Conservation (phyloP, 2,113 vertebrate genomes). For the Cairina moschata region DNA sequence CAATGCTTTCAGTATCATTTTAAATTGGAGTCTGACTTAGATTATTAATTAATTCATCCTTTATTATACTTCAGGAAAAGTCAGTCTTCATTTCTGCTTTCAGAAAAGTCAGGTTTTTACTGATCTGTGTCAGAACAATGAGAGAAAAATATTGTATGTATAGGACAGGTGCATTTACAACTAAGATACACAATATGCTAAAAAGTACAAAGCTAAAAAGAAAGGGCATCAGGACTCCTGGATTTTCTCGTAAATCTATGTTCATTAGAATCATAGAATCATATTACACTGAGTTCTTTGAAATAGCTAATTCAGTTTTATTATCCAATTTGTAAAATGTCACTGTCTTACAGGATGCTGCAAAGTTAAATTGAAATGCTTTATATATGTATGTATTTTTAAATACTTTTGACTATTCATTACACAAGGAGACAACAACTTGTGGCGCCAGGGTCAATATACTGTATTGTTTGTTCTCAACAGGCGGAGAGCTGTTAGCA, state of each 20-base stretch:
- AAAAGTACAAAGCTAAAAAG: not conserved
- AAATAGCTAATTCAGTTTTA: not conserved
- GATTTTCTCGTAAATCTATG: not conserved
- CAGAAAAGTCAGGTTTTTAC: constrained; percentile 9
- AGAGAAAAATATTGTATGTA: not conserved
- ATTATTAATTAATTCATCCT: constrained; percentile 11
- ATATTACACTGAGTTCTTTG: not conserved
- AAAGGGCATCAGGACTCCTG: not conserved
- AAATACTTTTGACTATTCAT: not conserved
- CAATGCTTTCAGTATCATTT: not conserved
- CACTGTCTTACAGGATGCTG: not conserved
- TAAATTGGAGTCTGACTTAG: not conserved
- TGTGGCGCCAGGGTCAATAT: fast-evolving
- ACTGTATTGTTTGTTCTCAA: not conserved
- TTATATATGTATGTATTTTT: not conserved
- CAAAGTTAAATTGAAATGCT: not conserved
- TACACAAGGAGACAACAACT: not conserved
- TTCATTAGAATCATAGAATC: too few relatives aligned
- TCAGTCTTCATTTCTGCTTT: constrained; percentile 23
- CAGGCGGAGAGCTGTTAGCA: constrained; percentile 86
- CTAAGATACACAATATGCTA: not conserved
- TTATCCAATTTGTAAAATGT: not conserved
- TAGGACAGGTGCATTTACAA: not conserved
- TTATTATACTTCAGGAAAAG: constrained; percentile 13
- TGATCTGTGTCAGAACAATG: constrained; percentile 28